Percentiles rank a stretch among this genome's conserved stretches.
These are phyloP conservation scores for human DNA, from an alignment of 2,113 vertebrate species.

Conservation along the genomic window DNA sequence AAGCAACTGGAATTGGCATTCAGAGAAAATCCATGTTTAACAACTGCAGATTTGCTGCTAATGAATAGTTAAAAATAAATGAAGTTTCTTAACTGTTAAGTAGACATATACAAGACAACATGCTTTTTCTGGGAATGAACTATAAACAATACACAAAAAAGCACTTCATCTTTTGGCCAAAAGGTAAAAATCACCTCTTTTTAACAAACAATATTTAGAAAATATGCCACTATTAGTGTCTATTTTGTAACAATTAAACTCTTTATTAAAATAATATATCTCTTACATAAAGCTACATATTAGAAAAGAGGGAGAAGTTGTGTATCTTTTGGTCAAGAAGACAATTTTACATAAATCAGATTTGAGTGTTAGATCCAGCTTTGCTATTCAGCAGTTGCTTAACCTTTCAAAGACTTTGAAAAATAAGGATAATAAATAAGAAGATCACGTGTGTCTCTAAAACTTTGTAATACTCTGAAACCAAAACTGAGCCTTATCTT, in stretches of 20 bases:
- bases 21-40: conserved; percentile 27
- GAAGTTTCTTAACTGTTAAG: neutral
- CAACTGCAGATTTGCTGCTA: neutral
- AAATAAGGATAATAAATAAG: neutral
- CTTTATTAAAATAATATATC: neutral
- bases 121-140: neutral
- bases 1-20: neutral
- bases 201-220: neutral
- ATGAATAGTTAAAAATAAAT: conserved; percentile 6
- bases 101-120: conserved; percentile 12
- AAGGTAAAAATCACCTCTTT: conserved; percentile 15
- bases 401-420: neutral
- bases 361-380: neutral
- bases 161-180: neutral
- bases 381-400: conserved; percentile 21
- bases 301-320: neutral
- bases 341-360: conserved; percentile 4
- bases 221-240: neutral
- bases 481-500: conserved; percentile 1
- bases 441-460: neutral
- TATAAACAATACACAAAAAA: neutral
- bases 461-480: conserved; percentile 20
- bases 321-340: conserved; percentile 13
- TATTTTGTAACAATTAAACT: conserved; percentile 4
- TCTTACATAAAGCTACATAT: neutral